Evolutionary conservation across 2,113 vertebrate genomes (phyloP).

Genomic region (Amia ocellicauda): DNA sequence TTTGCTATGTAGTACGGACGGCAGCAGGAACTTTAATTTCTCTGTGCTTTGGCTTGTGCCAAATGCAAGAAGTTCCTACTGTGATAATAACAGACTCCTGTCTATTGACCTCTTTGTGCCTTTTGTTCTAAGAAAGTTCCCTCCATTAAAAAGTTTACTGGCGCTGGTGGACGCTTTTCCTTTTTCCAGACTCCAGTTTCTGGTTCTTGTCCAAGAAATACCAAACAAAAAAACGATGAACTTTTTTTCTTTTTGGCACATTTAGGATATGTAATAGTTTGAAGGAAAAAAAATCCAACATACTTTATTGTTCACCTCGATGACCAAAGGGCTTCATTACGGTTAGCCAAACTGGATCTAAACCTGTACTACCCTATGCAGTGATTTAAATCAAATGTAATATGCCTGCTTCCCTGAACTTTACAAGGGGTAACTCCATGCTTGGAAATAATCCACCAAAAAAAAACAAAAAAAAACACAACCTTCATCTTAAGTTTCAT

Average conservation of each 20-base stretch:
- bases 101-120: not conserved
- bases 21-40: not conserved
- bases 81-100: constrained; percentile 14
- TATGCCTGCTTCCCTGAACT: not conserved
- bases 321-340: not conserved
- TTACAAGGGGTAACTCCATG: not conserved
- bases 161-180: not conserved
- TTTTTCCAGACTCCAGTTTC: not conserved
- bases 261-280: not conserved
- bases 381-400: constrained; percentile 1
- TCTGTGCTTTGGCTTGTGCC: not conserved
- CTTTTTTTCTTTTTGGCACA: not conserved
- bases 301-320: not conserved
- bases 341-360: not conserved
- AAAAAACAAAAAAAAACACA: not conserved
- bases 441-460: too few relatives aligned
- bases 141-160: not conserved
- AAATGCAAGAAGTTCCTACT: not conserved
- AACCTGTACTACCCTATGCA: not conserved
- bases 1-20: too few relatives aligned
- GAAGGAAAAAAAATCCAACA: not conserved
- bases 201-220: constrained; percentile 2
- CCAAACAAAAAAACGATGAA: not conserved
- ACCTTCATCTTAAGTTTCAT: too few relatives aligned
- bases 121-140: not conserved